Percentiles rank a stretch among this genome's conserved stretches.
phyloP scores from a whole-genome alignment of 2,113 vertebrate genomes.

The Leuciscus idus region DNA sequence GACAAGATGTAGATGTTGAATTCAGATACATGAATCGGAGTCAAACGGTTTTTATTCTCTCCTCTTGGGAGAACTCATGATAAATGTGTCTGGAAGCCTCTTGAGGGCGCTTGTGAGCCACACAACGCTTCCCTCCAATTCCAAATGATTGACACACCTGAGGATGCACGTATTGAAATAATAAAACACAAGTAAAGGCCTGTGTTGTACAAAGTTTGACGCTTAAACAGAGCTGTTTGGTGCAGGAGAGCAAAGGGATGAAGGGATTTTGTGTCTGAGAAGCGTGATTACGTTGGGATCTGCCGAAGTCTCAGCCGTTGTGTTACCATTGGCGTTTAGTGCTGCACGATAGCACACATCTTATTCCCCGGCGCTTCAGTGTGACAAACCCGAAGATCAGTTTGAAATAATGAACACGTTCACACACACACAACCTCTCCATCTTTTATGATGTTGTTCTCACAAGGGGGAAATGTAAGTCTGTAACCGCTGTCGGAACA shows the following conservation, averaged over 20 bases:
- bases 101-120: conserved; percentile 50
- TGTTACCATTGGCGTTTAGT: conserved; percentile 23
- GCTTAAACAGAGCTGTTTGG: conserved; percentile 17
- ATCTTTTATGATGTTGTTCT: conserved; percentile 11
- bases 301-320: conserved; percentile 23
- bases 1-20: background rate
- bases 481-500: conserved; percentile 29
- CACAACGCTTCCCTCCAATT: background rate
- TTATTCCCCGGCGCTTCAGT: background rate
- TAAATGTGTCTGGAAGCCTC: conserved; percentile 16
- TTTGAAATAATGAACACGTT: conserved; percentile 39
- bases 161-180: conserved; percentile 29
- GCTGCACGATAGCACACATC: conserved; percentile 21
- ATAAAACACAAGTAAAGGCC: background rate
- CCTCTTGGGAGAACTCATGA: background rate
- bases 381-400: conserved; percentile 42
- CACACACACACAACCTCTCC: conserved; percentile 21
- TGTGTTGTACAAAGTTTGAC: conserved; percentile 34
- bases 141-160: conserved; percentile 29
- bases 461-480: conserved; percentile 5
- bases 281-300: conserved; percentile 30
- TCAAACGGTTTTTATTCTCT: conserved; percentile 43
- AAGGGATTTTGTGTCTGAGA: conserved; percentile 29
- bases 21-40: background rate
- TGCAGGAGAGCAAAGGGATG: conserved; percentile 10